Percentiles rank a stretch among this genome's conserved stretches.
These are phyloP conservation scores for Branchellion lobata DNA, from an alignment of 2,888 invertebrate genomes.

Conservation along the genomic window DNA sequence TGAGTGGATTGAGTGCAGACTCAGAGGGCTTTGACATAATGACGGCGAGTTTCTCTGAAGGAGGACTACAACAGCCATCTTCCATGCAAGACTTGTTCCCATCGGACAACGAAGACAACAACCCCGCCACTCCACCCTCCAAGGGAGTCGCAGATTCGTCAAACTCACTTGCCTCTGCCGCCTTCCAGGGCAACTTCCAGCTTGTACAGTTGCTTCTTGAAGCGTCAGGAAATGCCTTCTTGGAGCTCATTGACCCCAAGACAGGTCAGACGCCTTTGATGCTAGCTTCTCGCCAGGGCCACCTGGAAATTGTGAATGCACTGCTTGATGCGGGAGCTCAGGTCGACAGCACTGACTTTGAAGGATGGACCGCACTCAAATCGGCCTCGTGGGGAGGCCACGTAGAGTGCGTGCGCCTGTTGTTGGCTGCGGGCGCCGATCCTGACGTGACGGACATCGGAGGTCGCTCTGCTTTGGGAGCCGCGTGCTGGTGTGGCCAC, in stretches of 20 bases:
- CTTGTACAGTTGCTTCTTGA: constrained; percentile 78
- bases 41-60: constrained; percentile 33
- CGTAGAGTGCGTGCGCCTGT: constrained; percentile 62
- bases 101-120: constrained; percentile 45
- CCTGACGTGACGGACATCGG: constrained; percentile 64
- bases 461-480: constrained; percentile 82
- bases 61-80: constrained; percentile 43
- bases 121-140: constrained; percentile 67
- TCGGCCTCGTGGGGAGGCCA: constrained; percentile 96
- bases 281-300: constrained; percentile 66
- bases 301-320: constrained; percentile 62
- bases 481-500: constrained; percentile 70
- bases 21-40: constrained; percentile 48
- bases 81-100: constrained; percentile 56
- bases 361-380: constrained; percentile 65
- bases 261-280: constrained; percentile 75
- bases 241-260: constrained; percentile 20
- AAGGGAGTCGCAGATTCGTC: constrained; percentile 54
- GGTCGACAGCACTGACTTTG: constrained; percentile 63
- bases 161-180: constrained; percentile 73
- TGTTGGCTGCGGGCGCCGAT: constrained; percentile 48
- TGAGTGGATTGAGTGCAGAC: constrained; percentile 81
- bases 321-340: constrained; percentile 55
- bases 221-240: constrained; percentile 74
- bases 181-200: constrained; percentile 70